Evolutionary conservation across 2,888 invertebrate genomes (phyloP), one percentile per base, ranked within the genome.

Genomic region (Platycnemis pennipes): DNA sequence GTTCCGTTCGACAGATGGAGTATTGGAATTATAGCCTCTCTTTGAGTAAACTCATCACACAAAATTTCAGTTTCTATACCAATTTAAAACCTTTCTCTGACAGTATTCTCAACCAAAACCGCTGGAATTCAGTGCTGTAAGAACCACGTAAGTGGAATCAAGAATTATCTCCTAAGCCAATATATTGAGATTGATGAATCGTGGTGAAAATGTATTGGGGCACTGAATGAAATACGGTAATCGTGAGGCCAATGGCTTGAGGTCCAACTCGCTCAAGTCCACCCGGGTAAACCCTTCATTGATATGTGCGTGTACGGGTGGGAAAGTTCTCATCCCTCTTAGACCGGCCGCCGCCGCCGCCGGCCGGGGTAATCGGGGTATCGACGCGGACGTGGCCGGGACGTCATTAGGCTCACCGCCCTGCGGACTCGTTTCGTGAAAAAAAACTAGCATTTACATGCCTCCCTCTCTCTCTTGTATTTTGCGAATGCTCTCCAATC

Each of bases 331-430:
- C 22, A 63, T 8, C 63, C 22, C 63, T 53, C 26, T n/a, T n/a
- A 22, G 26, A 4, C 63, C 63, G 53, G 49, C 49, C 49, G 13
- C 19, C 49, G 49, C 49, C 63, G 26, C 26, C 8, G 19, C 63
- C 26, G 26, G 63, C 63, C 26, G 63, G n/a, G 63, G 63, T 63
- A 63, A 63, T 63, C 63, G 3, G 63, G 53, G 88, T 4, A 49
- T 49, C 2, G 49, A 46, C 31, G 46, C 19, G 53, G 88, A 88
- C 88, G 88, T 88, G 88, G 53, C 88, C 88, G 37, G 31, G 53
- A 31, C 88, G 49, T 88, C 88, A 42, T 86, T 86, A 44, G 42
- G 42, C 37, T 13, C 19, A 16, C 49, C 26, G n/a, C 63, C 26
- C 26, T 63, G 26, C n/a, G 5, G 63, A 22, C 63, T n/a, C 5